phyloP scores from a whole-genome alignment of 2,113 vertebrate species.

The Oncorhynchus gorbuscha region DNA sequence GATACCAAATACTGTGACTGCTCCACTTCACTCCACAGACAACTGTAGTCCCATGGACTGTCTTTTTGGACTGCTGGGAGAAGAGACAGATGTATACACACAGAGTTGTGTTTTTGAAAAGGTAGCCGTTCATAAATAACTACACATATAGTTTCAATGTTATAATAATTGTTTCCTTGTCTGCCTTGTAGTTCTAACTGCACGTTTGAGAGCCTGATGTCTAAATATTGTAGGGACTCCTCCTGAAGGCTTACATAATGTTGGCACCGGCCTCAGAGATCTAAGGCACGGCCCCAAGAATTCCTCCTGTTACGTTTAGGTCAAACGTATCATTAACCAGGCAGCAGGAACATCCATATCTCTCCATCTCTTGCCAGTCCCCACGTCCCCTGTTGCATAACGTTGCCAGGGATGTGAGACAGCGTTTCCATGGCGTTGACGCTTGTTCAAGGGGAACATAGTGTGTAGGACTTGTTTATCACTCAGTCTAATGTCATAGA shows the following conservation, averaged over 20 bases:
- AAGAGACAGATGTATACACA: background rate
- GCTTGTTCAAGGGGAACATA: conserved; percentile 40
- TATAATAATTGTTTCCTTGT: too few species aligned
- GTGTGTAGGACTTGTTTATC: conserved; percentile 12
- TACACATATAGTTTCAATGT: too few species aligned
- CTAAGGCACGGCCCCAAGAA: conserved; percentile 48
- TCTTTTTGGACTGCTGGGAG: background rate
- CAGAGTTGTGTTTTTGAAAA: background rate
- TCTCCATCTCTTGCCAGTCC: conserved; percentile 12
- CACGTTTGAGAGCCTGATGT: too few species aligned
- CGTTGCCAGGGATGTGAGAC: conserved; percentile 48
- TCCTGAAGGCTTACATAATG: conserved; percentile 55
- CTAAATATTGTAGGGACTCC: conserved; percentile 43
- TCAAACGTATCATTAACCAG: conserved; percentile 69
- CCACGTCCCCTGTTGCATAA: conserved; percentile 30
- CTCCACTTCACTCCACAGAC: conserved; percentile 49
- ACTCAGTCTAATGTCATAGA: conserved; percentile 10
- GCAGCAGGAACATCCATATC: conserved; percentile 55
- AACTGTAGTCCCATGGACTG: background rate
- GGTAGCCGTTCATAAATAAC: too few species aligned
- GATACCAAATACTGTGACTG: conserved; percentile 57
- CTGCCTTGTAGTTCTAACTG: too few species aligned
- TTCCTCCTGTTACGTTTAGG: conserved; percentile 64
- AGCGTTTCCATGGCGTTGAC: conserved; percentile 44
- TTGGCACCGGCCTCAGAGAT: conserved; percentile 43